A percentile compares a stretch with the other conserved stretches of the same genome.
Conservation (phyloP, 2,797 vertebrate species). For the Malacoctenus gilli region DNA sequence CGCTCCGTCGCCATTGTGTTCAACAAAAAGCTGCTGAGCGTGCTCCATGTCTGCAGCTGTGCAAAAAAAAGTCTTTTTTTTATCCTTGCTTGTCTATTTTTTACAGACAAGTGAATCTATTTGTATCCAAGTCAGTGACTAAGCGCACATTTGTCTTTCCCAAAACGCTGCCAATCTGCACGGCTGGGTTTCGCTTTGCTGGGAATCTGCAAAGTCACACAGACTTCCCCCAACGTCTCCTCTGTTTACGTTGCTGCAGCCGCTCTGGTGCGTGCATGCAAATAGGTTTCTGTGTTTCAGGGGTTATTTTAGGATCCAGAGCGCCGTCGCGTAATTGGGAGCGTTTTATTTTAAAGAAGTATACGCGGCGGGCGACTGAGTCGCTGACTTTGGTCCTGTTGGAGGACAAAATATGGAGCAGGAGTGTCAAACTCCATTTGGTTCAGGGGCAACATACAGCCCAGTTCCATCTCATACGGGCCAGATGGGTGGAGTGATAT, state of each 20-base stretch:
- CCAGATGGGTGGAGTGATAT: too few relatives aligned
- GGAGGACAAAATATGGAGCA: too few relatives aligned
- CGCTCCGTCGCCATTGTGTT: conserved; percentile 25
- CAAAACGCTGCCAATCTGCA: neutral
- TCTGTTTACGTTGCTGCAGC: conserved; percentile 5
- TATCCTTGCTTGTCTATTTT: conserved; percentile 21
- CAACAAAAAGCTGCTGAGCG: conserved; percentile 30
- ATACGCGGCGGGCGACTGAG: too few relatives aligned
- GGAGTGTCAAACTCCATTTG: too few relatives aligned
- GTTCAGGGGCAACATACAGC: too few relatives aligned
- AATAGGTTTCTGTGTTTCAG: too few relatives aligned
- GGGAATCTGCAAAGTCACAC: neutral
- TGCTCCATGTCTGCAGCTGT: conserved; percentile 5
- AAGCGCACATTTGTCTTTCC: neutral
- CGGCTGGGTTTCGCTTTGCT: neutral
- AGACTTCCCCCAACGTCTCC: neutral
- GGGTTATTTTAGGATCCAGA: too few relatives aligned
- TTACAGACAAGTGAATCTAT: conserved; percentile 8
- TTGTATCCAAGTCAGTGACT: neutral
- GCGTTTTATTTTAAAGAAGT: too few relatives aligned
- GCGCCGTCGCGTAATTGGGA: too few relatives aligned
- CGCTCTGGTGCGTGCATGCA: too few relatives aligned
- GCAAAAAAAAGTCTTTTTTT: conserved; percentile 14
- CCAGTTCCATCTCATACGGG: too few relatives aligned
- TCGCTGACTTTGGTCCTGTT: too few relatives aligned